phyloP scores from a whole-genome alignment of 2,888 invertebrate genomes.

The Thera britannica region DNA sequence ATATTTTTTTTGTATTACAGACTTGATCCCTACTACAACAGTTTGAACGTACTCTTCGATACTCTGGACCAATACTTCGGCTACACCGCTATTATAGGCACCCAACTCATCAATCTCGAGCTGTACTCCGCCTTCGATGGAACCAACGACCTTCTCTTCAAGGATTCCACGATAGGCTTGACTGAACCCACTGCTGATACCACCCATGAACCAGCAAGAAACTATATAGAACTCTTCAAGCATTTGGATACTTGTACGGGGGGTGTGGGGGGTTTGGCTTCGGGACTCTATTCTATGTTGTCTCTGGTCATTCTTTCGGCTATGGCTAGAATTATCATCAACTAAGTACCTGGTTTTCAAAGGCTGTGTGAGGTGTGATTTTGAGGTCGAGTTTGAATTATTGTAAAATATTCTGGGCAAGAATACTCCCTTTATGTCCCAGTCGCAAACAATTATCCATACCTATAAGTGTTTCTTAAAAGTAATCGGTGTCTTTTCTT shows the following conservation, averaged over 20 bases:
- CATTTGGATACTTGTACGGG: conserved; percentile 69
- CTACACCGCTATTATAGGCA: conserved; percentile 62
- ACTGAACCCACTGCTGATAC: conserved; percentile 68
- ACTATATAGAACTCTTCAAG: conserved; percentile 83
- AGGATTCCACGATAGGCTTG: conserved; percentile 85
- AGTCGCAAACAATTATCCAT: no score
- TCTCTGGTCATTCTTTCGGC: conserved; percentile 56
- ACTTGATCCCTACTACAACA: conserved; percentile 63
- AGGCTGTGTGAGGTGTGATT: no score
- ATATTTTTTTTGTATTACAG: conserved; percentile 59
- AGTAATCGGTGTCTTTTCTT: no score
- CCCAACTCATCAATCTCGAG: conserved; percentile 75
- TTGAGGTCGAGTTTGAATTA: no score
- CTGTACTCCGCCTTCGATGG: conserved; percentile 86
- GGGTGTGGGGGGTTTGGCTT: conserved; percentile 45
- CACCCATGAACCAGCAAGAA: conserved; percentile 71
- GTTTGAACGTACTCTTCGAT: conserved; percentile 69
- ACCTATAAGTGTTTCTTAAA: no score
- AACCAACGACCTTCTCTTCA: conserved; percentile 84
- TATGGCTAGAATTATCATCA: conserved; percentile 53
- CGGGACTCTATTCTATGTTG: conserved; percentile 56
- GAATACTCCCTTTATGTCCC: no score
- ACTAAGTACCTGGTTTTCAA: conserved; percentile 38
- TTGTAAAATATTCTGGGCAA: no score
- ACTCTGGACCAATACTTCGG: conserved; percentile 82